Evolutionary conservation across 2,113 vertebrate genomes (phyloP).

Genomic region (Sinocyclocheilus rhinocerous): DNA sequence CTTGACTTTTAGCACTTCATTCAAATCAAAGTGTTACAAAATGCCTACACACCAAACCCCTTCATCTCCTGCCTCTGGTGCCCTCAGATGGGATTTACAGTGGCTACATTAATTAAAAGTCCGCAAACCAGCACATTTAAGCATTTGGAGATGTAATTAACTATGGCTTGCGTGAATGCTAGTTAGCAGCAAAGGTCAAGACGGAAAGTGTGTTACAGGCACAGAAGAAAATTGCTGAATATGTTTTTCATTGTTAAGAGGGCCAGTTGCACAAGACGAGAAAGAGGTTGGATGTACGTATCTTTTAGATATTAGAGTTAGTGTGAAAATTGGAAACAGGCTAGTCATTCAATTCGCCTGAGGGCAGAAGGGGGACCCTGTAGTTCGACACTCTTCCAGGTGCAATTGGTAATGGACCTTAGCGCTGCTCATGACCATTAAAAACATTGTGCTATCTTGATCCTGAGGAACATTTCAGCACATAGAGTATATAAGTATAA

Average conservation of each 20-base stretch:
- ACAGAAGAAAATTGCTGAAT: not conserved
- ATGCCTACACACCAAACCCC: not conserved
- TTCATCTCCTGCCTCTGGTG: not conserved
- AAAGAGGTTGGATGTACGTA: conserved; percentile 2
- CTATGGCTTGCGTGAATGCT: conserved; percentile 24
- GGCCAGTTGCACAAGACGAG: conserved; percentile 8
- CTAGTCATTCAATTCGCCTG: conserved; percentile 51
- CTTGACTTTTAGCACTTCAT: conserved; percentile 39
- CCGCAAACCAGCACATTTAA: conserved; percentile 39
- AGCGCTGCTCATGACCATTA: not conserved
- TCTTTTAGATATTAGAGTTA: conserved; percentile 52
- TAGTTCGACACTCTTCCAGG: conserved; percentile 46
- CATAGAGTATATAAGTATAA: not conserved
- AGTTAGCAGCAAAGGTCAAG: conserved; percentile 46
- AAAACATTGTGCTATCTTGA: not conserved
- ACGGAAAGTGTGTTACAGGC: conserved; percentile 17
- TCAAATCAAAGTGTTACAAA: conserved; percentile 28
- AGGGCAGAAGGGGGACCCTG: conserved; percentile 47
- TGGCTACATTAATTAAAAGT: conserved; percentile 50
- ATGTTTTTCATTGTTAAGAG: conserved; percentile 43
- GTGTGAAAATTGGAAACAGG: conserved; percentile 56
- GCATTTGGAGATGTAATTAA: conserved; percentile 50
- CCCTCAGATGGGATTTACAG: conserved; percentile 46
- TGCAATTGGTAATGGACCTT: conserved; percentile 52
- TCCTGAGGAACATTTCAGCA: not conserved